These are phyloP conservation scores for Carettochelys insculpta DNA, from an alignment of 2,113 vertebrate species.

Conservation along the genomic window DNA sequence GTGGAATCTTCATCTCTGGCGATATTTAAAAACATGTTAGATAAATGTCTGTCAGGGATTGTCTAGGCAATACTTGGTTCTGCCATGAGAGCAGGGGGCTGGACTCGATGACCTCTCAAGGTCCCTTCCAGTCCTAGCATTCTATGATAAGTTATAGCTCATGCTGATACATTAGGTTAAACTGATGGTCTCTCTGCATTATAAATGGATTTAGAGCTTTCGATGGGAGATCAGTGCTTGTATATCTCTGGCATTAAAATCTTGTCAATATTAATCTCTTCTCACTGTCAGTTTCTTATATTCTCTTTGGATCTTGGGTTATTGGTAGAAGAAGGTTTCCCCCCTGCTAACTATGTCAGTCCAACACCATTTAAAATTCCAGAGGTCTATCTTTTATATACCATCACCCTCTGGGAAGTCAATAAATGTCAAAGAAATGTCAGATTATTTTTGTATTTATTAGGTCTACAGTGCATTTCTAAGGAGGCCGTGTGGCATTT, in stretches of 20 bases:
- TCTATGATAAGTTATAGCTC: no score
- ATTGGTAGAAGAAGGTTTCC: background rate
- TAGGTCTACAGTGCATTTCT: conserved; percentile 30
- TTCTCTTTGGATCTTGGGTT: background rate
- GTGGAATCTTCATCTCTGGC: no score
- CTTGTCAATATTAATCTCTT: background rate
- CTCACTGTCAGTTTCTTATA: background rate
- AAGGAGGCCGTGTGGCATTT: conserved; percentile 59
- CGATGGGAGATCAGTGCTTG: background rate
- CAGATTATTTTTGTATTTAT: conserved; percentile 63
- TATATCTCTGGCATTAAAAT: background rate
- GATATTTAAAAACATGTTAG: no score
- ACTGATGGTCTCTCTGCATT: background rate
- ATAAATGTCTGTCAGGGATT: no score
- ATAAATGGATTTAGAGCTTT: background rate
- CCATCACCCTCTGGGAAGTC: conserved; percentile 43
- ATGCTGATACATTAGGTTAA: background rate
- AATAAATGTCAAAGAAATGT: conserved; percentile 69
- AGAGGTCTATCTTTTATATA: conserved; percentile 41
- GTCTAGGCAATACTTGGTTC: no score
- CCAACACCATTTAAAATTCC: conserved; percentile 64
- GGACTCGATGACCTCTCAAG: no score
- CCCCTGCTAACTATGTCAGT: background rate
- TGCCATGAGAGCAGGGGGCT: no score
- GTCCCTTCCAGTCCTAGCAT: no score